These are phyloP conservation scores for Apis laboriosa DNA, from an alignment of 1,140 invertebrate genomes.

Conservation along the genomic window DNA sequence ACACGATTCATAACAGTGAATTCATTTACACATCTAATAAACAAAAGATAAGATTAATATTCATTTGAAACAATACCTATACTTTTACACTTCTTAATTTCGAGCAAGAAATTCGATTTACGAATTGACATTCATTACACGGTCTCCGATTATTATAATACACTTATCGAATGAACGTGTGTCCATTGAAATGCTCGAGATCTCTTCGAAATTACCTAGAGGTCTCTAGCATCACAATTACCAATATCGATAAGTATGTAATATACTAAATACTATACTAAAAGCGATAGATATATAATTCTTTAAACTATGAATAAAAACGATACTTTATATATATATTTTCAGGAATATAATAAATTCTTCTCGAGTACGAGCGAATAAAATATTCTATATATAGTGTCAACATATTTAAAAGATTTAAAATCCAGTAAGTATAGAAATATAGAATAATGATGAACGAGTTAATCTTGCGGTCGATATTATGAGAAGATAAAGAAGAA, in stretches of 20 bases:
- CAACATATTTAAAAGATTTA: not conserved
- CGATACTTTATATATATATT: not conserved
- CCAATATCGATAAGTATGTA: not conserved
- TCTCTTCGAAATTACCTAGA: not conserved
- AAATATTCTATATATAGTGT: constrained; percentile 11
- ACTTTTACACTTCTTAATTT: not conserved
- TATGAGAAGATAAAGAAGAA: not conserved
- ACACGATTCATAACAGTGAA: no score
- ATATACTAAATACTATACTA: no score
- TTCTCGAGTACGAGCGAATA: not conserved
- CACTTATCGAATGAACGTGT: not conserved
- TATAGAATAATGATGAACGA: not conserved
- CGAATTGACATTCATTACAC: constrained; percentile 40
- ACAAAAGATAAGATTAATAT: no score
- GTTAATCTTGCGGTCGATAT: constrained; percentile 13
- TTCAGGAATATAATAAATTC: not conserved
- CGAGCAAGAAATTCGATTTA: constrained; percentile 36
- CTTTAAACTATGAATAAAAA: constrained; percentile 2
- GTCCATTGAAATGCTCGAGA: not conserved
- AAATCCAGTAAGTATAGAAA: constrained; percentile 1
- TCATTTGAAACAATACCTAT: not conserved
- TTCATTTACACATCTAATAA: no score
- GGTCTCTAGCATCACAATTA: no score
- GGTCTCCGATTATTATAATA: not conserved
- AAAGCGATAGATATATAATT: not conserved